Base-by-base conservation (phyloP, 2,888 invertebrate genomes). In the Thelaira solivaga region DNA sequence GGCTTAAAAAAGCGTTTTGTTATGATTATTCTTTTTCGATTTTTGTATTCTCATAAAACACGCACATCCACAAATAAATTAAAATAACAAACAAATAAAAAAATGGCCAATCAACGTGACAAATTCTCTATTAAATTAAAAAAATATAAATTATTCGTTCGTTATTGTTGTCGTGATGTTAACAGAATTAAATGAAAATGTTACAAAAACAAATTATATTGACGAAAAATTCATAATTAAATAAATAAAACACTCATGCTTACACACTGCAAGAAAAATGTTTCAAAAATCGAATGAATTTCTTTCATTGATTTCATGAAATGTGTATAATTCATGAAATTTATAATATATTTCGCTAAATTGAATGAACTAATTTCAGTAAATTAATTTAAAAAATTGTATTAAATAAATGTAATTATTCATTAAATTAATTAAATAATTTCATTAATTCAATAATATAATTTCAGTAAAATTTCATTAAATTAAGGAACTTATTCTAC, bases 61-160 rank as follows among this genome's bases (percentile, higher is more conserved):
- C 16, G n/a, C 53, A 45, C 43, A 36, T 10, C 13, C 62, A 18
- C 49, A 62, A 24, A 55, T 45, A 55, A 47, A 68, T 57, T n/a
- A n/a, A n/a, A n/a, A n/a, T n/a, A n/a, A 29, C 20, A 41, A 31
- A 31, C 22, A 62, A 36, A 72, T 39, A 16, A 67, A n/a, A n/a
- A 76, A 47, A 47, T 69, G 49, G 55, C 76, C 76, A 76, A 76
- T 72, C 62, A 68, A 73, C 36, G 43, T 69, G 51, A 69, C 53
- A 64, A 74, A 78, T 74, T 59, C 74, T n/a, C n/a, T n/a, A n/a
- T n/a, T n/a, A n/a, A 68, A 78, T 78, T 73, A 59, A 51, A 59
- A 43, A 74, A 64, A 45, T n/a, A n/a, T 36, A 59, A 72, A 65
- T 65, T 65, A 73, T 24, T 49, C 3, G 18, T 31, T 29, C 13